Base-by-base conservation (phyloP, 92 coral and sea anemone species). In the Umimayanthus chanpuru region DNA sequence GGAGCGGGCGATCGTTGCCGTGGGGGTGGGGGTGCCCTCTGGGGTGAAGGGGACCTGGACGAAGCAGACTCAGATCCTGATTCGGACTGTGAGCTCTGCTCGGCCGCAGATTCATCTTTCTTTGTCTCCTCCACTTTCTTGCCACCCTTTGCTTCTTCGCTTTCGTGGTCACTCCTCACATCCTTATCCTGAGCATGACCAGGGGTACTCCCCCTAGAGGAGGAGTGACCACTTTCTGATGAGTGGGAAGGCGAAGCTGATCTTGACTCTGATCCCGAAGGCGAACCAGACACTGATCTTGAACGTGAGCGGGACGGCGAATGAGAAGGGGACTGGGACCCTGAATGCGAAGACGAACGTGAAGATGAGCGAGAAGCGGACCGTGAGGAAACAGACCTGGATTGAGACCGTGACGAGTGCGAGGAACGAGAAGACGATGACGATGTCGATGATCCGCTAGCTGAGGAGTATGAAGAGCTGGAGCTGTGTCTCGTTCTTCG, bases 321-420 rank as follows among this genome's bases (percentile, higher is more conserved):
- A 36, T 90, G 94, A 1, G 96, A 95, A 20, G 90, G 89, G 70
- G 99, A 94, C 47, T 93, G 98, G 81, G 99, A 95, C 28, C 96
- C 88, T 11, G 96, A 95, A 32, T 93, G 99, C 77, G 99, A 95
- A 85, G 95, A 94, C 26, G 98, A 95, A 30, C 91, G 96, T 18
- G 98, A 92, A 58, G 90, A 85, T 2, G 94, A 95, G 90, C 91
- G 95, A 72, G 95, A 92, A 39, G 89, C 76, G 0, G 97, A 90
- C 18, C 76, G 72, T 43, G 70, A 77, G 71, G 77, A 71, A 4
- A 38, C 40, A 8, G 55, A 73, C 47, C 41, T 23, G 47, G 72
- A 66, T 25, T 65, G 49, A 50, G 88, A 84, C 23, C 77, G 82
- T 44, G 92, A 78, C 23, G 90, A 88, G 41, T 92, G 89, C 40